Base-by-base conservation (phyloP, 92 coral and sea anemone species). In the Nematostella vectensis region DNA sequence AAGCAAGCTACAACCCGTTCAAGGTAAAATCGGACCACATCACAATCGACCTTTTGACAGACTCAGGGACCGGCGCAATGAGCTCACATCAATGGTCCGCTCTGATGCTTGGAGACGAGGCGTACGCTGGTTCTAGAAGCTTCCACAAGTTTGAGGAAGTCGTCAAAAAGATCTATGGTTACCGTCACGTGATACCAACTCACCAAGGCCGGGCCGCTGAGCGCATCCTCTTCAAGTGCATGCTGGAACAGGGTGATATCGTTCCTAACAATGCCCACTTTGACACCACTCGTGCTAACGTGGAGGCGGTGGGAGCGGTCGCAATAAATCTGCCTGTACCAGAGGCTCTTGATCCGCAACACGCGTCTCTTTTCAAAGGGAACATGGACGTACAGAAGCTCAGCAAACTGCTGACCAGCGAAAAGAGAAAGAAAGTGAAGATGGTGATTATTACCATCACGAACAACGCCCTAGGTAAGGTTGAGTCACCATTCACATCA, bases 131-230 rank as follows among this genome's bases (percentile, higher is more conserved):
- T 52, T 81, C 88, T 11, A 62, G 79, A 16, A 81, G 88, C 71
- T 81, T 45, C 48, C 63, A 55, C 50, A 76, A 70, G 48, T 76
- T 81, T 47, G 88, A 81, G 48, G 50, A 51, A 17, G 83, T 76
- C 39, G 79, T 70, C 83, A 81, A 81, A 65, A 83, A 76, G 62
- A 70, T 81, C 24, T 76, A 55, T 50, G 88, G 83, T 17, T 81
- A 76, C 55, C 82, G 83, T 70, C 88, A 81, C 63, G 83, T 81
- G 60, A 69, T 81, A 36, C 88, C 88, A n/a, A 81, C 83, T 22
- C 88, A 81, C 71, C 88, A 81, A 55, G 88, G 88, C 23, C 83
- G 88, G 22, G 88, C 88, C 21, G 79, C 88, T 21, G 88, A 81
- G 79, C 83, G 88, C 33, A 81, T 81, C 30, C 70, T 81, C 4